A percentile compares a stretch with the other conserved stretches of the same genome.
These are phyloP conservation scores for Willisornis vidua DNA, from an alignment of 2,113 vertebrate species.

Conservation along the genomic window DNA sequence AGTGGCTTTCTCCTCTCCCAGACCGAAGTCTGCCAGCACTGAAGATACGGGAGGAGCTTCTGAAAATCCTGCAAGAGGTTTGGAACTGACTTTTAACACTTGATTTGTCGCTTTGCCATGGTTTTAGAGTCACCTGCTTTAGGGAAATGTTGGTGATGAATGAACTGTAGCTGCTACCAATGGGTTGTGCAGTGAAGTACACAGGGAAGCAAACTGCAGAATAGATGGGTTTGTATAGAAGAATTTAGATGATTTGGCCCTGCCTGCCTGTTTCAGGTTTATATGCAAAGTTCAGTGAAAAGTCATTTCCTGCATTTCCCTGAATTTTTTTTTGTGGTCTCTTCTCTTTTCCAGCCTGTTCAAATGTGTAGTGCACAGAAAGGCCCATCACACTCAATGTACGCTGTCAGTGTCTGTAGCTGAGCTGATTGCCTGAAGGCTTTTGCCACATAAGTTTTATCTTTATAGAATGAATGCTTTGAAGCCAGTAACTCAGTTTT, in stretches of 20 bases:
- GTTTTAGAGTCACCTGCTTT: neutral
- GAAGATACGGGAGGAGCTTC: slow-evolving; percentile 91
- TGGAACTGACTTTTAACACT: slow-evolving; percentile 22
- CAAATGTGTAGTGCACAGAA: neutral
- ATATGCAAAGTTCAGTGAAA: neutral
- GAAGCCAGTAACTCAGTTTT: neutral
- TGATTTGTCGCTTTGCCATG: neutral
- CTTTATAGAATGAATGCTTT: neutral
- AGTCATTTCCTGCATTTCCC: neutral
- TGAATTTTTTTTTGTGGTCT: neutral
- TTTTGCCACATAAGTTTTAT: neutral
- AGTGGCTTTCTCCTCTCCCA: slow-evolving; percentile 97
- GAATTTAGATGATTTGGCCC: neutral
- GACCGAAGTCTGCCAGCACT: slow-evolving; percentile 94
- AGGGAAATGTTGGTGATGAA: neutral
- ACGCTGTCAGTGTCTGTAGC: neutral
- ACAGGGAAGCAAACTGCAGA: neutral
- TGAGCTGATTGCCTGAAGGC: neutral
- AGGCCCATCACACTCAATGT: neutral
- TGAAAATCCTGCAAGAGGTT: slow-evolving; percentile 95
- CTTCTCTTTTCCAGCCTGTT: neutral
- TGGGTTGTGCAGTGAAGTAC: neutral
- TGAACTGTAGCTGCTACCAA: neutral
- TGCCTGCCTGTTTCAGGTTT: neutral
- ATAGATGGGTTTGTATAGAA: neutral